Conservation (phyloP, 1,140 invertebrate genomes). For the Macrocentrus cingulum region DNA sequence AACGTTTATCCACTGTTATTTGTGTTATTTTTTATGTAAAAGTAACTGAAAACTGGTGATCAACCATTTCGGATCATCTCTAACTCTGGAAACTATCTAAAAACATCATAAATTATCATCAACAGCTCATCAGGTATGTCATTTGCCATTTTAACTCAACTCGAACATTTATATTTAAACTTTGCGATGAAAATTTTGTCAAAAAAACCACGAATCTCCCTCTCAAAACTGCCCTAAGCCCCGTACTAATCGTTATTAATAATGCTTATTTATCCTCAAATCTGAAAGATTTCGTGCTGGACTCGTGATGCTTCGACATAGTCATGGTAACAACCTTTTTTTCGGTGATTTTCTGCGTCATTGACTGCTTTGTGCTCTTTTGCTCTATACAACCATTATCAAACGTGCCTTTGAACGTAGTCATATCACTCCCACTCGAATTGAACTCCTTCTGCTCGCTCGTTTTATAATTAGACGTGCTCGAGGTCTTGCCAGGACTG, state of each 20-base stretch:
- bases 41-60: background rate
- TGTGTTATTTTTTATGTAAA: slow-evolving; percentile 1
- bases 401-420: slow-evolving; percentile 39
- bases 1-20: background rate
- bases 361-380: slow-evolving; percentile 58
- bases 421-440: slow-evolving; percentile 42
- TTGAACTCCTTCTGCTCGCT: slow-evolving; percentile 51
- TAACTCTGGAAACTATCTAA: too few species aligned
- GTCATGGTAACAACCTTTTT: slow-evolving; percentile 60
- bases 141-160: too few species aligned
- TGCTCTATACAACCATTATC: slow-evolving; percentile 57
- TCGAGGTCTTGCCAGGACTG: slow-evolving; percentile 44
- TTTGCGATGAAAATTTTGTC: too few species aligned
- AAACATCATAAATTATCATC: too few species aligned
- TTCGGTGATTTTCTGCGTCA: slow-evolving; percentile 59
- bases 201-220: too few species aligned
- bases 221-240: too few species aligned
- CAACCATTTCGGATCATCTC: too few species aligned
- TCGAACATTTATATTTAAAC: too few species aligned
- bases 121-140: too few species aligned
- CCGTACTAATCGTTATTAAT: too few species aligned
- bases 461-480: slow-evolving; percentile 50
- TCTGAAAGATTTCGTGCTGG: slow-evolving; percentile 57
- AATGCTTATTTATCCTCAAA: slow-evolving; percentile 50
- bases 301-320: slow-evolving; percentile 56